phyloP scores from a whole-genome alignment of 2,113 vertebrate species.

The Pampusana beccarii region DNA sequence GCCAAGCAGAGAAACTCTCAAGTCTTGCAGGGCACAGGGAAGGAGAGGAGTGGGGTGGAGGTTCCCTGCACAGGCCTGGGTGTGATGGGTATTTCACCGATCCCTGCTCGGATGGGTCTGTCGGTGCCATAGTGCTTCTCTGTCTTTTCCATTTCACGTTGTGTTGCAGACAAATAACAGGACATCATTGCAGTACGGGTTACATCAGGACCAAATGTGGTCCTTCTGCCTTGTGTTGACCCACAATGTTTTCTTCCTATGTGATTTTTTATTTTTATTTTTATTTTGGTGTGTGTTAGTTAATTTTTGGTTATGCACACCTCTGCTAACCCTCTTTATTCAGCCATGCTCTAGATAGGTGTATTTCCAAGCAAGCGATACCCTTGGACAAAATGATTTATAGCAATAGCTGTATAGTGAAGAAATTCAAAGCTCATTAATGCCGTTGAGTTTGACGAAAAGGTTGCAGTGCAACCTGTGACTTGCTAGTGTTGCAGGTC shows the following conservation, averaged over 20 bases:
- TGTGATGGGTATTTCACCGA: neutral
- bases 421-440: neutral
- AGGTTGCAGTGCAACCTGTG: neutral
- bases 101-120: neutral
- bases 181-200: neutral
- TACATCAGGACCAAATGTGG: neutral
- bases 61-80: neutral
- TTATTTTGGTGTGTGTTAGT: neutral
- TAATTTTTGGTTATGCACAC: neutral
- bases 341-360: neutral
- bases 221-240: neutral
- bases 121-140: accelerated
- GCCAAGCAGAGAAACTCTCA: neutral
- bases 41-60: neutral
- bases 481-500: neutral
- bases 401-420: accelerated
- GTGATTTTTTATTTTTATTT: neutral
- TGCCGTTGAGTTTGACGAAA: neutral
- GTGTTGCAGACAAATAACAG: neutral
- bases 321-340: neutral
- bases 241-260: accelerated
- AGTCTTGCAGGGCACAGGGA: neutral
- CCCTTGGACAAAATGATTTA: neutral
- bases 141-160: neutral
- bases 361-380: accelerated